phyloP scores from a whole-genome alignment of 2,888 invertebrate genomes.

The Perithous albicinctus region DNA sequence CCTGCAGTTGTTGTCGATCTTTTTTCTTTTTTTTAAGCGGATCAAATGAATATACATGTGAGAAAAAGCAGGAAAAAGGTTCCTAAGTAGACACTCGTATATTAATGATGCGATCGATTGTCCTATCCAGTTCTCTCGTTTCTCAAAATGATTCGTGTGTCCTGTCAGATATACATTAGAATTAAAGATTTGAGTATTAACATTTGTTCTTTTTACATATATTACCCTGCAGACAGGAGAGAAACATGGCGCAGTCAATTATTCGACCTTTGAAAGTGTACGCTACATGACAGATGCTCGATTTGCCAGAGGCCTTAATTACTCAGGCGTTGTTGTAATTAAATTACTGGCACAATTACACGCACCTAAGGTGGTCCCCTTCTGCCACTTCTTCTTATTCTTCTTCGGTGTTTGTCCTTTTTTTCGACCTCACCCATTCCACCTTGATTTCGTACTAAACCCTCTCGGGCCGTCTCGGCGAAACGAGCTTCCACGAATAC shows the following conservation, averaged over 20 bases:
- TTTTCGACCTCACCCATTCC: conserved; percentile 26
- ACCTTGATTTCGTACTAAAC: conserved; percentile 31
- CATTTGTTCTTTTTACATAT: background rate
- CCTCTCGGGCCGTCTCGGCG: conserved; percentile 23
- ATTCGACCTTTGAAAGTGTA: background rate
- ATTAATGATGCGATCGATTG: conserved; percentile 24
- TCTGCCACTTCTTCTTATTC: conserved; percentile 25
- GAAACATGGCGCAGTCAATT: conserved; percentile 14
- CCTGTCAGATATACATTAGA: background rate
- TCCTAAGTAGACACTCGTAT: background rate
- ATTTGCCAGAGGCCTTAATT: conserved; percentile 69
- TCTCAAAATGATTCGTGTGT: conserved; percentile 13
- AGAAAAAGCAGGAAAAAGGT: background rate
- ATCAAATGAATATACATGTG: conserved; percentile 31
- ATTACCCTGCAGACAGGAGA: background rate
- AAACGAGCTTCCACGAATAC: conserved; percentile 67
- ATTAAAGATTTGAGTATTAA: conserved; percentile 22
- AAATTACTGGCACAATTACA: conserved; percentile 66
- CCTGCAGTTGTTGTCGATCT: background rate
- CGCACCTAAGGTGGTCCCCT: conserved; percentile 63
- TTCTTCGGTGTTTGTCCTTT: conserved; percentile 23
- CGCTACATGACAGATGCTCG: conserved; percentile 34
- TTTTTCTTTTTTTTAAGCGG: conserved; percentile 19
- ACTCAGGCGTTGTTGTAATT: conserved; percentile 68
- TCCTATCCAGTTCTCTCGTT: conserved; percentile 1